Evolutionary conservation across 92 coral and sea anemone species (phyloP), one percentile per base, ranked within the genome.

Genomic region (Virgularia gustaviana): DNA sequence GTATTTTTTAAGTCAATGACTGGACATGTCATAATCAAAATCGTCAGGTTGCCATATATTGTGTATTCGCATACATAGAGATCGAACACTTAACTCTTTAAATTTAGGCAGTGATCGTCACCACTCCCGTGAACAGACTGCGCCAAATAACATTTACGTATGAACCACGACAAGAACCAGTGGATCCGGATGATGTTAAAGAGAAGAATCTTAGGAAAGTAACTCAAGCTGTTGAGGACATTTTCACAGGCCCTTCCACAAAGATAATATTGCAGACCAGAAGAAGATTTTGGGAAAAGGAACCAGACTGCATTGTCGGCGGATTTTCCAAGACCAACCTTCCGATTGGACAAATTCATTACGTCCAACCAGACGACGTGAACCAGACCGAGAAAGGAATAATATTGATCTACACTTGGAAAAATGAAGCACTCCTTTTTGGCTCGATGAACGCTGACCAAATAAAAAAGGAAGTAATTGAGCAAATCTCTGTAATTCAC

Each of bases 271-370:
- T 12, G 18, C 10, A 19, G 12, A 10, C 53, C 9, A 11, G 45
- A 36, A 65, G 45, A 18, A n/a, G n/a, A n/a, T n/a, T n/a, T n/a
- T n/a, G n/a, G n/a, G n/a, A n/a, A n/a, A n/a, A n/a, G n/a, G n/a
- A n/a, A n/a, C n/a, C n/a, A n/a, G 49, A 72, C 24, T 29, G 49
- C 11, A 72, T 72, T 16, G 33, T 34, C 30, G 78, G 78, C 19
- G 78, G 78, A 20, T 72, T 72, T 25, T 72, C 78, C 15, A 72
- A 55, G 64, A 72, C 78, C n/a, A 72, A 56, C 29, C 78, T 72
- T 27, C 78, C 78, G 2, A 59, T 72, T 36, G 78, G 78, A 22
- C 78, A 54, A 43, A 60, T 72, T 10, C 78, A 72, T 37, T 72
- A 54, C 41, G 67, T 36, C 6, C 32, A 72, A 49, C 39, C 20